Conservation (phyloP, 1,140 invertebrate species). For the Neodiprion virginianus region DNA sequence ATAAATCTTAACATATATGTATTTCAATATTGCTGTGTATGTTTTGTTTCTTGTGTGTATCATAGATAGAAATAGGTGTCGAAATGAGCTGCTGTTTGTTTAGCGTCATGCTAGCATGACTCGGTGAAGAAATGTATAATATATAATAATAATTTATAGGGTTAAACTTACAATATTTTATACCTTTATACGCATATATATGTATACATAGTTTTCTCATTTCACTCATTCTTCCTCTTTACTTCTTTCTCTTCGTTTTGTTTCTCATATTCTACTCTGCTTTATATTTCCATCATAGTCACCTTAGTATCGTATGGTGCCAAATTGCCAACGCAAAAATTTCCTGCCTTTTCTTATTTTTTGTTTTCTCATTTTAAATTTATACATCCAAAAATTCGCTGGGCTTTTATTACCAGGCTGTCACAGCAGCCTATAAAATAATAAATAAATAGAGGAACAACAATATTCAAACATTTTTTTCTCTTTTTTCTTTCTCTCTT, state of each 20-base stretch:
- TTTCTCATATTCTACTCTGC: not conserved
- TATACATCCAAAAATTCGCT: not conserved
- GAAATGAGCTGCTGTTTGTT: slow-evolving; percentile 49
- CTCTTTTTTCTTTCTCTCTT: slow-evolving; percentile 36
- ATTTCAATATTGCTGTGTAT: not conserved
- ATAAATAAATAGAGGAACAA: slow-evolving; percentile 60
- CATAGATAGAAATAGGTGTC: slow-evolving; percentile 57
- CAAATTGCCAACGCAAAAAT: not conserved
- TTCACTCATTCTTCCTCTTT: not conserved
- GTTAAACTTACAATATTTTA: slow-evolving; percentile 16
- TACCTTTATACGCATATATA: slow-evolving; percentile 28
- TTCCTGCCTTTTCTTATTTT: not conserved
- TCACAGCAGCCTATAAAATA: slow-evolving; percentile 39
- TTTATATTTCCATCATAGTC: not conserved
- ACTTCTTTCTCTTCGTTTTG: not conserved
- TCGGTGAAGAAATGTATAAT: slow-evolving; percentile 5
- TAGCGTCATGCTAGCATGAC: slow-evolving; percentile 3
- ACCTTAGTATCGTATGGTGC: not conserved
- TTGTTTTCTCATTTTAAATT: not conserved
- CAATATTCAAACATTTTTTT: slow-evolving; percentile 47
- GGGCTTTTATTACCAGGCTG: not conserved
- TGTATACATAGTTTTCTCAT: not conserved
- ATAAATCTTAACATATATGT: not conserved
- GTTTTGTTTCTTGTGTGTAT: slow-evolving; percentile 42
- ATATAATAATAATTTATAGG: slow-evolving; percentile 41